Base-by-base conservation (phyloP, 2,797 vertebrate species). In the Sebastes matsubarae region DNA sequence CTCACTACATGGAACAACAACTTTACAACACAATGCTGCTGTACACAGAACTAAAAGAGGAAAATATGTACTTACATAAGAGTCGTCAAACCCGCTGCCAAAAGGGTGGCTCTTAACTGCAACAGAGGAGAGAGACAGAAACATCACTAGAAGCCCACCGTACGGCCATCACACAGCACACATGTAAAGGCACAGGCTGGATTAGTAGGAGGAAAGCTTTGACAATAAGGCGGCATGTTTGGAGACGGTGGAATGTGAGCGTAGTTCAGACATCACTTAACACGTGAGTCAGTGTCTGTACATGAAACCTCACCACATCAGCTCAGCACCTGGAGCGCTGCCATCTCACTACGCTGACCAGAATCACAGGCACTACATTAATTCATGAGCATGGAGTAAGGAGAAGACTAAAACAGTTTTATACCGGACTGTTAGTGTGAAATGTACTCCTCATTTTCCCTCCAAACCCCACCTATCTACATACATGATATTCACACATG, bases 31-130 rank as follows among this genome's bases (percentile, higher is more conserved):
- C 24, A 67, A 66, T 65, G 58, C 24, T 46, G 22, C 18, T 42
- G 16, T 50, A 4, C 27, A 54, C 16, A 82, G 14, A 50, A 22
- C 3, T 24, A 3, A 69, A 27, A 66, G 54, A 46, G 29, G 12
- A 74, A 55, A 77, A 75, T 5, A 38, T 78, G 88, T 94, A 97
- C 97, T 99, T 96, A 98, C 98, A 93, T 96, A 94, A 87, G 93
- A 83, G 25, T 86, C 52, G 85, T 95, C 94, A 88, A 96, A 96
- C 18, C 96, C 92, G 16, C 81, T 91, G 86, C 95, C 96, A 91
- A 97, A 96, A 0, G 96, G 95, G 79, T 96, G 95, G 66, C 70
- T 95, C 94, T 96, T 95, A 79, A 96, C 97, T 99, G 95, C 67
- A 92, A 94, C 25, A 74, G 36, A 78, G 32, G 6, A n/a, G 34